A percentile compares a stretch with the other conserved stretches of the same genome.
Evolutionary conservation across 1,140 invertebrate species (phyloP).

Genomic region (Lasaia peninsularis): DNA sequence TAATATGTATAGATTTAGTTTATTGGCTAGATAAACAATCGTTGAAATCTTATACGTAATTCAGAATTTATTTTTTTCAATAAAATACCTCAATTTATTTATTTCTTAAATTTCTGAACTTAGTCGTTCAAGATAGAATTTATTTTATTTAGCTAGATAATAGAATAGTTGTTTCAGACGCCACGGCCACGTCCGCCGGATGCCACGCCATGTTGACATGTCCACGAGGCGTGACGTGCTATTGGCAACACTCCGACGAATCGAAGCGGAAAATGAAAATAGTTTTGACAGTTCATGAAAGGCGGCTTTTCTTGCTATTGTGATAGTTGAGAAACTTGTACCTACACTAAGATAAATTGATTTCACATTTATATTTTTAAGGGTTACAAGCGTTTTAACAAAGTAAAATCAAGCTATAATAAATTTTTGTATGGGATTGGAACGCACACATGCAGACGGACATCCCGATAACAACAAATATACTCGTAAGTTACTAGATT

Average conservation of each 20-base stretch:
- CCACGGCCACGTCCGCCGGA: slow-evolving; percentile 23
- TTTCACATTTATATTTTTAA: background rate
- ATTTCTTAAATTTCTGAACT: too few relatives aligned
- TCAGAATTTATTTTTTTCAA: too few relatives aligned
- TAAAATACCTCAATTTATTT: too few relatives aligned
- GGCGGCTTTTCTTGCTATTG: slow-evolving; percentile 11
- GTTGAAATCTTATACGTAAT: background rate
- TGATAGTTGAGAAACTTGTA: slow-evolving; percentile 1
- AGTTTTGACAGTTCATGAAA: slow-evolving; percentile 26
- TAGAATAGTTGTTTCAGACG: slow-evolving; percentile 9
- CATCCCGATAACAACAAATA: too few relatives aligned
- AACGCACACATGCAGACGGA: too few relatives aligned
- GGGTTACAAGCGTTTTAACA: background rate
- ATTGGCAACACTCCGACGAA: slow-evolving; percentile 36
- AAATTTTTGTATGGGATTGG: too few relatives aligned
- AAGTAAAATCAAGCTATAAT: too few relatives aligned
- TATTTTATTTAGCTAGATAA: slow-evolving; percentile 11
- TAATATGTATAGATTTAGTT: too few relatives aligned
- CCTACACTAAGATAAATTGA: background rate
- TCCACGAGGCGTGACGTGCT: slow-evolving; percentile 27
- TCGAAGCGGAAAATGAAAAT: slow-evolving; percentile 35
- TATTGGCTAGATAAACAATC: too few relatives aligned
- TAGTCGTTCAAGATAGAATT: background rate
- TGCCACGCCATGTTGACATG: slow-evolving; percentile 33
- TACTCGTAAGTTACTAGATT: too few relatives aligned